Conservation (phyloP, 1,140 invertebrate genomes). For the Caenorhabditis inopinata region DNA sequence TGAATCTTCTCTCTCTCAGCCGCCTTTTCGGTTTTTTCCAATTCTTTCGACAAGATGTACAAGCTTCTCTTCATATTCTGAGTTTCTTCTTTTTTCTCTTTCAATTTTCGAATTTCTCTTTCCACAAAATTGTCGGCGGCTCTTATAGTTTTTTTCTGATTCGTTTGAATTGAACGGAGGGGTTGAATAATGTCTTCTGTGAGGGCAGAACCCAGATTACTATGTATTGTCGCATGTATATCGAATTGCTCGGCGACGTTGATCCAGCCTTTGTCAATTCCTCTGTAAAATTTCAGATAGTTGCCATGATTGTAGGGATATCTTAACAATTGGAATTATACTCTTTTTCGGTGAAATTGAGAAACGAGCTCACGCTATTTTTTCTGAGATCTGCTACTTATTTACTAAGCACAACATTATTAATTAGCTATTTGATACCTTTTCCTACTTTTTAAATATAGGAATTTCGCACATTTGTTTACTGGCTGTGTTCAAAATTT, state of each 20-base stretch:
- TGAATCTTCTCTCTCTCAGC: constrained; percentile 29
- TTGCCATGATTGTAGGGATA: not conserved
- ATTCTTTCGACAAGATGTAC: constrained; percentile 33
- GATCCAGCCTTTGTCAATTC: constrained; percentile 50
- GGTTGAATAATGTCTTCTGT: constrained; percentile 53
- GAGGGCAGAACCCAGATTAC: constrained; percentile 50
- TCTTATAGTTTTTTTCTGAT: constrained; percentile 48
- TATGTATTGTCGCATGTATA: constrained; percentile 49
- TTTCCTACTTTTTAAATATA: too few species aligned
- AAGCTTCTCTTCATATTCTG: constrained; percentile 12
- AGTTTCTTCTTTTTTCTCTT: constrained; percentile 43
- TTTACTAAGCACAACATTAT: too few species aligned
- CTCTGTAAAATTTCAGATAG: constrained; percentile 15
- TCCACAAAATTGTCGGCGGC: constrained; percentile 40
- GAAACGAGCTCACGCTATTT: too few species aligned
- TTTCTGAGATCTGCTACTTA: too few species aligned
- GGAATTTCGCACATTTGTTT: too few species aligned
- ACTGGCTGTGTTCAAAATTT: too few species aligned
- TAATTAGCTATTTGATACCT: too few species aligned
- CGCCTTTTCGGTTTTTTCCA: constrained; percentile 39
- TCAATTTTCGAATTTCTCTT: constrained; percentile 33
- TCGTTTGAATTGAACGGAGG: constrained; percentile 45
- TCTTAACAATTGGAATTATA: too few species aligned
- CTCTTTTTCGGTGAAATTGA: too few species aligned
- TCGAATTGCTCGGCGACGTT: constrained; percentile 51